These are phyloP conservation scores for Brachionus rubens DNA, from an alignment of 1,140 invertebrate species.

Conservation along the genomic window DNA sequence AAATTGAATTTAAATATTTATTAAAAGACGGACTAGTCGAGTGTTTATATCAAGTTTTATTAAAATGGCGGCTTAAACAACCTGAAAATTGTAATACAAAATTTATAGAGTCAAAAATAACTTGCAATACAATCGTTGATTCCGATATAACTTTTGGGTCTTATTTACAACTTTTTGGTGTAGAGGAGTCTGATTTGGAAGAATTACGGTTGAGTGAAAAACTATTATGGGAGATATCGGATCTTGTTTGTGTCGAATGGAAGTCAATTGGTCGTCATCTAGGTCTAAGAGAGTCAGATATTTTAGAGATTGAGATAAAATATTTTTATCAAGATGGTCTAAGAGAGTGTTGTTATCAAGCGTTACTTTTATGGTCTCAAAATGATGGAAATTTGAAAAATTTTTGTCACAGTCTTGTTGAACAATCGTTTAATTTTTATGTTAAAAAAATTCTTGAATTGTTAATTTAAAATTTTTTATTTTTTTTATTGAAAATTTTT, in stretches of 20 bases:
- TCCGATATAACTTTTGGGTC: neutral
- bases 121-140: neutral
- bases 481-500: neutral
- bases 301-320: constrained; percentile 10
- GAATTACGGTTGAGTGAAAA: neutral
- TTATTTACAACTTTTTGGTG: neutral
- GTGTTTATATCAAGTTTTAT: constrained; percentile 32
- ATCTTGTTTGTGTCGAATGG: constrained; percentile 6
- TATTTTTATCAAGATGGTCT: constrained; percentile 27
- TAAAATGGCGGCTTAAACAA: constrained; percentile 6
- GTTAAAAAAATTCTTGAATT: constrained; percentile 7
- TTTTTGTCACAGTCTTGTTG: neutral
- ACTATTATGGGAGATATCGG: constrained; percentile 29
- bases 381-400: neutral
- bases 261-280: constrained; percentile 22
- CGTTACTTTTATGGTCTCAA: constrained; percentile 18
- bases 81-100: neutral
- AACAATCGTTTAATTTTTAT: constrained; percentile 38
- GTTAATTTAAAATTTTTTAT: neutral
- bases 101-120: neutral
- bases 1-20: constrained; percentile 30
- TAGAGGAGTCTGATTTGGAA: neutral
- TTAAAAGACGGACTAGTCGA: constrained; percentile 19
- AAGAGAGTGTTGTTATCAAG: constrained; percentile 44
- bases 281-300: constrained; percentile 24